Base-by-base conservation (phyloP, 2,888 invertebrate species). In the Drosophila multiciliata region DNA sequence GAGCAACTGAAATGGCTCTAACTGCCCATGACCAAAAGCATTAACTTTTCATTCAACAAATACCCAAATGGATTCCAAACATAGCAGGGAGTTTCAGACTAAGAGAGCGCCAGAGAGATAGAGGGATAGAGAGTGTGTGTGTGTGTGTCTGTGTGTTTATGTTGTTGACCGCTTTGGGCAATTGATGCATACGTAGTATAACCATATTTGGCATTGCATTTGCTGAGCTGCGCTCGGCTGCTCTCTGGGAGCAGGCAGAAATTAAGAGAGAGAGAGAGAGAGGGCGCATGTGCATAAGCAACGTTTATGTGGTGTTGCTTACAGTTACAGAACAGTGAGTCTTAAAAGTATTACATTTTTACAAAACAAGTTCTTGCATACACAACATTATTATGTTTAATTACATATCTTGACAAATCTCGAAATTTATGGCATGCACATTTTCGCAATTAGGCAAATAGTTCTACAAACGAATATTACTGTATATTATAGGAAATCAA, bases 131-230 rank as follows among this genome's bases (percentile, higher is more conserved):
- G 4, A 17, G 23, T 48, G 20, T 42, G 11, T 20, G 20, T 42
- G 11, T 20, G 9, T n/a, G 20, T 20, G 23, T 9, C 17, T 29
- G 9, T 48, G 48, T 49, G 17, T 26, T 17, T 49, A 12, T 48
- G 64, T 66, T 67, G 66, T 63, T 70, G 72, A 78, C 65, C 69
- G 72, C 62, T 65, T 65, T 49, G 45, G 52, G 40, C 63, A 71
- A 58, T 66, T 61, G 70, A 67, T 83, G 75, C 78, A 65, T 50
- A 61, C 62, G 57, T 75, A 49, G 73, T 69, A 85, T 85, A 85
- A 89, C 85, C 85, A 85, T 85, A 85, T 85, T 85, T 87, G 85
- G 85, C 82, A 75, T 87, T 89, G 89, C 85, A 85, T 74, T 89
- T 73, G 73, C 59, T 71, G 59, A 75, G 82, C 77, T 87, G 87